Evolutionary conservation across 2,113 vertebrate genomes (phyloP), one percentile per base, ranked within the genome.

Genomic region (Gambusia holbrooki): DNA sequence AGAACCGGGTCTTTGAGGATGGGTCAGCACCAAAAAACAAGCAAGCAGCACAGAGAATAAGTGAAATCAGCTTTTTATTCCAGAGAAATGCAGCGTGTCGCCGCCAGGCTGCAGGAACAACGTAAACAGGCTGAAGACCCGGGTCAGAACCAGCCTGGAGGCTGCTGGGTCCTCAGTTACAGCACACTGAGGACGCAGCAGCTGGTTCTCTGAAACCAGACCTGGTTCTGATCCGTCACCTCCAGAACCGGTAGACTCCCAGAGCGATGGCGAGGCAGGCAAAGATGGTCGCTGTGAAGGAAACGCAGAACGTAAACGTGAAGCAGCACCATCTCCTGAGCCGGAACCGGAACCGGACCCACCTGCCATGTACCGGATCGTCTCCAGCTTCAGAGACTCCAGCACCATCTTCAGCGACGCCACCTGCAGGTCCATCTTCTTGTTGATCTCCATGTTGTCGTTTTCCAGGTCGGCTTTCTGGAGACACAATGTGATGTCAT

Each of bases 361-460:
- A 74, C 92, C 92, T 91, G 90, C 90, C 2, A 92, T 65, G 71
- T 90, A 95, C 37, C 96, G 96, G 33, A 98, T 83, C 0, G 97
- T 99, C 62, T 98, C 95, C 35, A 99, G 95, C 75, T 98, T 99
- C 64, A 97, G 96, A 0, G 98, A 99, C 77, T 98, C 98, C 94
- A 99, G 96, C 14, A 98, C 90, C 0, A 96, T 99, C 90, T 97
- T 99, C 67, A 99, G 94, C 3, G 96, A 99, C 8, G 98, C 98
- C 71, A 99, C 97, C 93, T 99, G 95, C 40, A 96, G 94, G 84
- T 99, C 97, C 17, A 98, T 98, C 94, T 98, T 99, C 87, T 96
- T 96, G 79, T 94, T 95, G 80, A 96, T 96, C 92, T 98, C 97
- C 62, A 96, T 95, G 73, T 96, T 95, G 79, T 95, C 84, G 17